Evolutionary conservation across 2,797 vertebrate genomes (phyloP).

Genomic region (Phalanger gymnotis): DNA sequence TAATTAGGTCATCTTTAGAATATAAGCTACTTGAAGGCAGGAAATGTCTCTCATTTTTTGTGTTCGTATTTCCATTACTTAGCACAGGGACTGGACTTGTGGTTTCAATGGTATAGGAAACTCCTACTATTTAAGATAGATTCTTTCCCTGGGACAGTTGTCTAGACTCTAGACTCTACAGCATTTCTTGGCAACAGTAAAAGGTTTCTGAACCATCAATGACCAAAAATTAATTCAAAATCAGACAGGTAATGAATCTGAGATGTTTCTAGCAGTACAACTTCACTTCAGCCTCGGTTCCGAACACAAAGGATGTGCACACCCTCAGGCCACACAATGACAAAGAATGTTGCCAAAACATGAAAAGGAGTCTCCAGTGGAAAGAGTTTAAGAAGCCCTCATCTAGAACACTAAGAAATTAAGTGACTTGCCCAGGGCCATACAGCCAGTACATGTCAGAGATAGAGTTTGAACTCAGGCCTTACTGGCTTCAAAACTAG

Average conservation of each 20-base stretch:
- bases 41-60: neutral
- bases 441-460: neutral
- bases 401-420: neutral
- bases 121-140: neutral
- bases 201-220: too few species aligned
- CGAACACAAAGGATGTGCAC: too few species aligned
- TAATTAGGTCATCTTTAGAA: neutral
- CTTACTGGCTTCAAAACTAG: neutral
- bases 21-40: neutral
- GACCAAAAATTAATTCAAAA: too few species aligned
- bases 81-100: neutral
- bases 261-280: too few species aligned
- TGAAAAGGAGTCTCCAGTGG: too few species aligned
- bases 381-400: neutral
- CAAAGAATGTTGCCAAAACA: too few species aligned
- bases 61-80: neutral
- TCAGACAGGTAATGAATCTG: too few species aligned
- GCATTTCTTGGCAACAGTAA: too few species aligned
- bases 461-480: neutral
- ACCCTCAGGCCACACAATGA: too few species aligned
- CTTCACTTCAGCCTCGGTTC: too few species aligned
- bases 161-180: neutral
- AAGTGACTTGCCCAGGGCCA: neutral
- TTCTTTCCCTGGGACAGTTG: neutral
- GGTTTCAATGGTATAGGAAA: neutral